A percentile compares a stretch with the other conserved stretches of the same genome.
Conservation (phyloP, 2,888 invertebrate genomes). For the Drosophila prostipennis region DNA sequence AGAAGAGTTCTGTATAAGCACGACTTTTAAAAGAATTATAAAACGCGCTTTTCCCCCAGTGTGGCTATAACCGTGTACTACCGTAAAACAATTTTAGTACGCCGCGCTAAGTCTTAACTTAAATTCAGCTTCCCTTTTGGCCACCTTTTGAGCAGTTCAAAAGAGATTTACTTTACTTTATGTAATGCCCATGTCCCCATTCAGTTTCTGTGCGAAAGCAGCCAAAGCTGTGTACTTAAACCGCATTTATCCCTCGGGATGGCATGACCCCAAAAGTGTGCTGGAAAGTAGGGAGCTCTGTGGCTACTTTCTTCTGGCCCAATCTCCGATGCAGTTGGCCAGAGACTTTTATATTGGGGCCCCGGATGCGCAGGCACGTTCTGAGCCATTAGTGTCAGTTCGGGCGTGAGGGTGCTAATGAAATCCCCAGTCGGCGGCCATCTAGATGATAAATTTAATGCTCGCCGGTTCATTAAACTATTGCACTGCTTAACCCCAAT, state of each 20-base stretch:
- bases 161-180: constrained; percentile 25
- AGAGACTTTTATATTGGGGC: background rate
- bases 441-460: constrained; percentile 38
- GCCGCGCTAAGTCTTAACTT: constrained; percentile 3
- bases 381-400: constrained; percentile 52
- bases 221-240: constrained; percentile 34
- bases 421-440: constrained; percentile 22
- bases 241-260: constrained; percentile 53
- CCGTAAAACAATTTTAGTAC: constrained; percentile 8
- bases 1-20: too few species aligned
- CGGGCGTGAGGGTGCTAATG: constrained; percentile 32
- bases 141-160: constrained; percentile 26
- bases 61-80: background rate
- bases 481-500: constrained; percentile 35
- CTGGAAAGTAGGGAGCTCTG: background rate
- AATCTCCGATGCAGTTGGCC: constrained; percentile 12
- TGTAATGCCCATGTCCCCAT: constrained; percentile 21
- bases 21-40: too few species aligned
- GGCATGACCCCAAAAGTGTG: constrained; percentile 28
- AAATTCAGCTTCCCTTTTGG: constrained; percentile 9
- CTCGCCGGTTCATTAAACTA: constrained; percentile 50
- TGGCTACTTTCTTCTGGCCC: constrained; percentile 18
- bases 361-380: constrained; percentile 54
- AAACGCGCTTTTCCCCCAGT: too few species aligned
- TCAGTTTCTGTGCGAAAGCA: constrained; percentile 12